Percentiles rank a stretch among this genome's conserved stretches.
Conservation (phyloP, 1,140 invertebrate species). For the Cotesia glomerata region DNA sequence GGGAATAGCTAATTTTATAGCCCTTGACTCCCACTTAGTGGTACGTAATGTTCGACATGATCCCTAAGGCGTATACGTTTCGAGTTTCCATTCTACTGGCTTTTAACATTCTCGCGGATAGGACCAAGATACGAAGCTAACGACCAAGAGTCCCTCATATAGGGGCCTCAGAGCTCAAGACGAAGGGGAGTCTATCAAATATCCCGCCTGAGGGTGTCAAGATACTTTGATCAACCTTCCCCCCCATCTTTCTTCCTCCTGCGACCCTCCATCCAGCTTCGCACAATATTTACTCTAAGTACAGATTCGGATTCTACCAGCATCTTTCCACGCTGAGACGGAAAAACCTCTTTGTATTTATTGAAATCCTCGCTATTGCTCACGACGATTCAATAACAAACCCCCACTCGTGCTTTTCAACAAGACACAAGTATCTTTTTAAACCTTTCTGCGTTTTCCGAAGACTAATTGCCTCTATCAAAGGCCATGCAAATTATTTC, state of each 20-base stretch:
- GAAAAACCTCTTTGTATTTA: background rate
- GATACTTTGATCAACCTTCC: slow-evolving; percentile 56
- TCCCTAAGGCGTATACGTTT: slow-evolving; percentile 26
- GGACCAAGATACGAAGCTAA: background rate
- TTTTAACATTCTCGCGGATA: slow-evolving; percentile 16
- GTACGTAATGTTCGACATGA: slow-evolving; percentile 3
- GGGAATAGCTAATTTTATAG: slow-evolving; percentile 16
- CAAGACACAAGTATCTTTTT: no score
- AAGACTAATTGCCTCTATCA: no score
- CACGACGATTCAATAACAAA: no score
- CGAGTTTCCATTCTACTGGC: slow-evolving; percentile 3
- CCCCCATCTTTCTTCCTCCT: slow-evolving; percentile 32
- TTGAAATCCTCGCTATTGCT: no score
- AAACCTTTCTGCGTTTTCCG: no score
- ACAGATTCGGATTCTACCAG: slow-evolving; percentile 43
- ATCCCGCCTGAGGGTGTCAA: slow-evolving; percentile 55
- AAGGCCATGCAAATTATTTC: no score
- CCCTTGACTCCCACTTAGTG: background rate
- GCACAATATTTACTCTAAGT: slow-evolving; percentile 51
- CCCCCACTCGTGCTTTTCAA: no score
- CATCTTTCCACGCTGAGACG: slow-evolving; percentile 36
- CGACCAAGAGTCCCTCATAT: background rate
- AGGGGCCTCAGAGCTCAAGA: slow-evolving; percentile 15
- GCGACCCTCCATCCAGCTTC: slow-evolving; percentile 15
- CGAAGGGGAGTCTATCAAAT: slow-evolving; percentile 50